Base-by-base conservation (phyloP, 2,113 vertebrate genomes). In the Ptychochromis oligacanthus region DNA sequence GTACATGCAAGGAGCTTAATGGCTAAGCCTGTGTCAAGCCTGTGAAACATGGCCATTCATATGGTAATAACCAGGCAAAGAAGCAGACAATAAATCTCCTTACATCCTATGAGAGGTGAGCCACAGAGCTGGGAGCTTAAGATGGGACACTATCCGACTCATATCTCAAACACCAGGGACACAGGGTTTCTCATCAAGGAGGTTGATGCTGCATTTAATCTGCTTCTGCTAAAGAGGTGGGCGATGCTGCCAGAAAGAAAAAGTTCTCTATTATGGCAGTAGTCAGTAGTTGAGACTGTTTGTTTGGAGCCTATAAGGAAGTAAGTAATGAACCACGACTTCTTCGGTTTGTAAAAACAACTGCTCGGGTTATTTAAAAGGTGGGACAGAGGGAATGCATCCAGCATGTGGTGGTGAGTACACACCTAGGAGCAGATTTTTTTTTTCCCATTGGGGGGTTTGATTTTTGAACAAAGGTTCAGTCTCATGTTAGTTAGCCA, bases 31-130 rank as follows among this genome's bases (percentile, higher is more conserved):
- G 78, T 92, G 93, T 93, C 87, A 92, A 84, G 86, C 92, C 13
- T 20, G 75, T 58, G 82, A 88, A 85, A 89, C 84, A 84, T 36
- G 85, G 59, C 67, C 83, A 93, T 94, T 95, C 90, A 93, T 93
- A 94, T 93, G 94, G 87, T 92, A 94, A 95, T 95, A 77, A 86
- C 60, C 34, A 18, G 24, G 75, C 85, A 88, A 72, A 89, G 75
- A 87, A 82, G 77, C 80, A 55, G 80, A 91, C 89, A 90, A 92
- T 92, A 92, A 92, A 88, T 93, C 83, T 85, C 54, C 77, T 75
- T 54, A 46, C 61, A 79, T 75, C 88, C 67, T 87, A 57, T 70
- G 84, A 85, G 79, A 79, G 20, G 75, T 64, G 74, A 81, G 81
- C 58, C 72, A 61, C 85, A 52, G 91, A 81, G 67, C 72, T 75